Percentiles rank a stretch among this genome's conserved stretches.
Evolutionary conservation across 2,888 invertebrate species (phyloP).

Genomic region (Macaria notata): DNA sequence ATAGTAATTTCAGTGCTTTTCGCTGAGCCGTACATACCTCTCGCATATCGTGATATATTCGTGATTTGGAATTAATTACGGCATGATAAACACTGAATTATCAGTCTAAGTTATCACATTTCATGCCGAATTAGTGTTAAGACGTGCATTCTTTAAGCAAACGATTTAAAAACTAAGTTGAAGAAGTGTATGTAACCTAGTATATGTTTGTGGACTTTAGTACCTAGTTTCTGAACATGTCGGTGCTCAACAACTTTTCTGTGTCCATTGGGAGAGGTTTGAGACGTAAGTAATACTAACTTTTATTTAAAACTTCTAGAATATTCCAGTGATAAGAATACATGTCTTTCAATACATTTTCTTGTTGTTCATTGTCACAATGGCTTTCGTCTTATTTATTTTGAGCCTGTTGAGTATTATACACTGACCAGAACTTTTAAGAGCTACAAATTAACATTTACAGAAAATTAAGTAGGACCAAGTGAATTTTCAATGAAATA

Average conservation of each 20-base stretch:
- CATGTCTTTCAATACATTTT: too few species aligned
- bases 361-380: too few species aligned
- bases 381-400: too few species aligned
- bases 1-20: conserved; percentile 29
- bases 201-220: conserved; percentile 22
- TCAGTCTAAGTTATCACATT: conserved; percentile 2
- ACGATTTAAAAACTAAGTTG: background rate
- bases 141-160: conserved; percentile 1
- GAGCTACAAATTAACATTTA: too few species aligned
- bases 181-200: conserved; percentile 34
- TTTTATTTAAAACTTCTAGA: conserved; percentile 7
- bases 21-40: conserved; percentile 23
- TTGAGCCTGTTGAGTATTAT: too few species aligned
- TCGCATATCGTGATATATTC: conserved; percentile 12
- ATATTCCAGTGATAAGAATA: background rate
- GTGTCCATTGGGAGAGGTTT: conserved; percentile 67
- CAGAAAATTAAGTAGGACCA: too few species aligned
- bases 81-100: conserved; percentile 17
- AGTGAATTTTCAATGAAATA: too few species aligned
- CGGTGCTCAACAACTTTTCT: conserved; percentile 70
- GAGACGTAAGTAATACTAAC: conserved; percentile 60
- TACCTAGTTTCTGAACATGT: conserved; percentile 49
- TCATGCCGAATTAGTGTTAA: background rate
- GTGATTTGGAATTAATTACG: conserved; percentile 21
- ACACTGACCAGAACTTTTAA: too few species aligned